phyloP scores from a whole-genome alignment of 1,140 invertebrate genomes.

The Papilio helenus region DNA sequence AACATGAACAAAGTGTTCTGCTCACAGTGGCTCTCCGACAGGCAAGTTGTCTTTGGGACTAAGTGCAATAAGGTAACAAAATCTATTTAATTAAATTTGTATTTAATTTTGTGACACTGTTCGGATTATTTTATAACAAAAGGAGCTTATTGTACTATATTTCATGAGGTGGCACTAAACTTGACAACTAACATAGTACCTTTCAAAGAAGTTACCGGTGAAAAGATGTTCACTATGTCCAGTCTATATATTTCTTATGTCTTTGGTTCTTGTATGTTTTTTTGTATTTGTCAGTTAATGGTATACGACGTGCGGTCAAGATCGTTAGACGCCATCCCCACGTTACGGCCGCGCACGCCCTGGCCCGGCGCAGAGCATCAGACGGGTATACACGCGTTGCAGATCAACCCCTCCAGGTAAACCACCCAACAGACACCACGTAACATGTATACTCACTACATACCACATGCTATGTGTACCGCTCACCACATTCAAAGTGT shows the following conservation, averaged over 20 bases:
- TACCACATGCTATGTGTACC: background rate
- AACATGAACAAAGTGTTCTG: slow-evolving; percentile 98
- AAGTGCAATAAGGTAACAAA: slow-evolving; percentile 95
- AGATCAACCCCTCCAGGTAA: slow-evolving; percentile 94
- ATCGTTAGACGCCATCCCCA: slow-evolving; percentile 93
- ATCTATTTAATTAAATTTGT: background rate
- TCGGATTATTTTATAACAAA: too few relatives aligned
- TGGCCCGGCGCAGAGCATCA: slow-evolving; percentile 86
- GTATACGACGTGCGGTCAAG: slow-evolving; percentile 92
- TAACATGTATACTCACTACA: background rate
- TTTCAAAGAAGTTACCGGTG: too few relatives aligned
- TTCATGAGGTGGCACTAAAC: too few relatives aligned
- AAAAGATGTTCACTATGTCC: too few relatives aligned
- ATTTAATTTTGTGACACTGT: background rate
- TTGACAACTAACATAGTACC: too few relatives aligned
- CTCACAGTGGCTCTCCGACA: slow-evolving; percentile 97
- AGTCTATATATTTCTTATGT: too few relatives aligned
- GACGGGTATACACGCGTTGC: slow-evolving; percentile 96
- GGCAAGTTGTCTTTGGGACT: slow-evolving; percentile 97
- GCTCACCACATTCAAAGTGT: background rate
- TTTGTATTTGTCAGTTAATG: slow-evolving; percentile 85
- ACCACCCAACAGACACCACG: background rate
- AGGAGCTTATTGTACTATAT: too few relatives aligned
- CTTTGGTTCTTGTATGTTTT: slow-evolving; percentile 18
- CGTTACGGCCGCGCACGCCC: slow-evolving; percentile 86